These are phyloP conservation scores for Hippocampus zosterae DNA, from an alignment of 2,113 vertebrate genomes.

Conservation along the genomic window DNA sequence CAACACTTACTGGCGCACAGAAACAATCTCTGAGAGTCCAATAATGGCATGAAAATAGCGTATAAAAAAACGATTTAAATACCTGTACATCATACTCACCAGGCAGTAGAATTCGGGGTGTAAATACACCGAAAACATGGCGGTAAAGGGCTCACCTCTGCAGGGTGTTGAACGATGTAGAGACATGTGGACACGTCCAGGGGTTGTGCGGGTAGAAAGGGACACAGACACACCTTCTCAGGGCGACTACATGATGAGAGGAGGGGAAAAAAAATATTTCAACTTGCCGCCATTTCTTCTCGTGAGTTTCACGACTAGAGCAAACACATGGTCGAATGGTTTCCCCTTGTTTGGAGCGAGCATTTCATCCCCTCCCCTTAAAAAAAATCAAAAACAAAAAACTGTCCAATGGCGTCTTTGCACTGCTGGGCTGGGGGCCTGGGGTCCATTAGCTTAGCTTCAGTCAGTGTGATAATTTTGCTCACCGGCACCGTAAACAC, in stretches of 20 bases:
- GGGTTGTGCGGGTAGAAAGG: conserved; percentile 83
- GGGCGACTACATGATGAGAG: conserved; percentile 78
- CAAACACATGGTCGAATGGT: neutral
- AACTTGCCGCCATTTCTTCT: conserved; percentile 1
- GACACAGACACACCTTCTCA: conserved; percentile 94
- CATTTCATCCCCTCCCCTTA: neutral
- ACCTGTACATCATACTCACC: too few relatives aligned
- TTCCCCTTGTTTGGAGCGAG: neutral
- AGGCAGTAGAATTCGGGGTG: neutral
- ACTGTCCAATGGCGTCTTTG: neutral
- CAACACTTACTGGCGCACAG: too few relatives aligned
- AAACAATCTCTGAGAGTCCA: too few relatives aligned
- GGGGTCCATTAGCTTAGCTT: conserved; percentile 33
- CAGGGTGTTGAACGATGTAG: conserved; percentile 94
- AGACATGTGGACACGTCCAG: conserved; percentile 86
- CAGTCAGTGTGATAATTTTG: conserved; percentile 7
- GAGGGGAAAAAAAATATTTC: conserved; percentile 31
- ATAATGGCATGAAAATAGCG: too few relatives aligned
- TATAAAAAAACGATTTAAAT: too few relatives aligned
- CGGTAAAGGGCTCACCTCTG: conserved; percentile 79
- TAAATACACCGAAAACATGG: too few relatives aligned
- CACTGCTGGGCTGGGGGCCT: neutral
- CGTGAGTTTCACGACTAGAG: neutral
- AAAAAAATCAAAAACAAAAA: neutral
- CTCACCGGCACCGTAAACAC: conserved; percentile 84